Percentiles rank a stretch among this genome's conserved stretches.
These are phyloP conservation scores for Malthinus seriepunctatus DNA, from an alignment of 2,888 invertebrate species.

Conservation along the genomic window DNA sequence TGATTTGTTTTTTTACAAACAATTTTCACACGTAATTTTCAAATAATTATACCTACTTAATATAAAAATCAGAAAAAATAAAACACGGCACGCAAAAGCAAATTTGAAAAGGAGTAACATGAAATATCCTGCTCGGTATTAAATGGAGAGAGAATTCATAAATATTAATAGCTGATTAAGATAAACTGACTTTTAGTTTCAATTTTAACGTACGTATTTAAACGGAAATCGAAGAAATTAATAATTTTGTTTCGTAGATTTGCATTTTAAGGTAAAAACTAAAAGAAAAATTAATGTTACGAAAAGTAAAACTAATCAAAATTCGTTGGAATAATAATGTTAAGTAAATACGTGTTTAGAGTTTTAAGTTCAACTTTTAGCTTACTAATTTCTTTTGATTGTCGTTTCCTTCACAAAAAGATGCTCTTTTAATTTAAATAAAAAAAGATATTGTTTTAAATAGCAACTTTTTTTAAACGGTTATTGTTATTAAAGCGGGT, in stretches of 20 bases:
- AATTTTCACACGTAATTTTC: too few relatives aligned
- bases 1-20: too few relatives aligned
- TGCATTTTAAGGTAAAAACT: not conserved
- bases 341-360: constrained; percentile 3
- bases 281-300: not conserved
- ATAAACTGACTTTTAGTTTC: constrained; percentile 21
- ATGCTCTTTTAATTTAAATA: too few relatives aligned
- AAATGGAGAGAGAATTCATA: constrained; percentile 7
- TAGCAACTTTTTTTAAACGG: too few relatives aligned
- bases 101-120: not conserved
- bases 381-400: too few relatives aligned
- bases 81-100: too few relatives aligned
- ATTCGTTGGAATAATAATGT: not conserved
- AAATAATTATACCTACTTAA: too few relatives aligned
- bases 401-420: too few relatives aligned
- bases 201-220: constrained; percentile 15
- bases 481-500: too few relatives aligned
- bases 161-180: constrained; percentile 26
- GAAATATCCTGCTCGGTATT: constrained; percentile 16
- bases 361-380: constrained; percentile 3
- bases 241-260: not conserved
- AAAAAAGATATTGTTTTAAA: too few relatives aligned
- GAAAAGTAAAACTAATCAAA: constrained; percentile 4
- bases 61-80: too few relatives aligned
- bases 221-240: constrained; percentile 13